phyloP scores from a whole-genome alignment of 2,797 vertebrate genomes.

The Aythya fuligula region DNA sequence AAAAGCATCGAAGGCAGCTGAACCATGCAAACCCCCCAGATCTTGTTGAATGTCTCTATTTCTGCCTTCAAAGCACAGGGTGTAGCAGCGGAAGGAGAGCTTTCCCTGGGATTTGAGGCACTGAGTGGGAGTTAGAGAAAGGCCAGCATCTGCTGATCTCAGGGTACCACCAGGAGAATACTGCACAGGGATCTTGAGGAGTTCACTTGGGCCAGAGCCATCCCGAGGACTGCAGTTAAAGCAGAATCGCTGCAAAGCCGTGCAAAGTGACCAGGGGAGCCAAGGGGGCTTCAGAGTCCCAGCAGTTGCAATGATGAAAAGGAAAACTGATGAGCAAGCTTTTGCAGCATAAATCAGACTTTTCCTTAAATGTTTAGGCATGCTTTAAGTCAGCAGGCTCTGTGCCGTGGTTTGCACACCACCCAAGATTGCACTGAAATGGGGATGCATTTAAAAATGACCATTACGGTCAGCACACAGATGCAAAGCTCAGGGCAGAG shows the following conservation, averaged over 20 bases:
- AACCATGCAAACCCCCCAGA: background rate
- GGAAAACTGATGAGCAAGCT: constrained; percentile 19
- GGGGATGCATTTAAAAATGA: background rate
- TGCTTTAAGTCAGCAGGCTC: background rate
- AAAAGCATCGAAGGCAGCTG: background rate
- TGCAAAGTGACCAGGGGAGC: background rate
- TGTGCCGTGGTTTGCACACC: background rate
- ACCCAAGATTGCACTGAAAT: background rate
- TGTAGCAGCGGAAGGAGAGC: constrained; percentile 60
- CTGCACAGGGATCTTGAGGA: background rate
- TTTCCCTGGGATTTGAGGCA: constrained; percentile 61
- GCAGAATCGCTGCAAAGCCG: background rate
- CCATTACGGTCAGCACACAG: background rate
- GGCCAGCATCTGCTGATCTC: constrained; percentile 67
- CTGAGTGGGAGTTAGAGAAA: constrained; percentile 71
- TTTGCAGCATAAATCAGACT: background rate
- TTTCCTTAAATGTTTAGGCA: background rate
- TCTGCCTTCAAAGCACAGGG: constrained; percentile 53
- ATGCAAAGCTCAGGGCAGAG: background rate
- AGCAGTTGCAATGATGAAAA: background rate
- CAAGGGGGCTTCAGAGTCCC: background rate
- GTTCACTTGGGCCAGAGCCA: constrained; percentile 64
- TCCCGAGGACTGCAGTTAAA: background rate
- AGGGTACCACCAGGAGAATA: constrained; percentile 65
- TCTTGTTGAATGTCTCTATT: background rate